These are phyloP conservation scores for Bembecia ichneumoniformis DNA, from an alignment of 2,888 invertebrate genomes.

Conservation along the genomic window DNA sequence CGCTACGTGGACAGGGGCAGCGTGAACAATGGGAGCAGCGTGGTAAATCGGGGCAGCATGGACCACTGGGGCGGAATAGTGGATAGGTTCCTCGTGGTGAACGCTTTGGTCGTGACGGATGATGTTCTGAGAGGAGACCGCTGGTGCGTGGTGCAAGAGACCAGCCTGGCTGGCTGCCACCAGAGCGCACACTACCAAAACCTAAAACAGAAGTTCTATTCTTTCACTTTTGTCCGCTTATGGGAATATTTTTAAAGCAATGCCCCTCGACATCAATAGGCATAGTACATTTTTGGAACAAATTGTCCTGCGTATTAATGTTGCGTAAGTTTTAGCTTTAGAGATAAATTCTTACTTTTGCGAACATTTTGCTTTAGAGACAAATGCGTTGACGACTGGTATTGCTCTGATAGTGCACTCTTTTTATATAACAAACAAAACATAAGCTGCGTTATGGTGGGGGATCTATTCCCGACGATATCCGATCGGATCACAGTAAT, in stretches of 20 bases:
- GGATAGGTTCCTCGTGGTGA: slow-evolving; percentile 45
- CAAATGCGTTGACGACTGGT: slow-evolving; percentile 61
- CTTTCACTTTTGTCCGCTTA: background rate
- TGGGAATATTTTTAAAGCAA: background rate
- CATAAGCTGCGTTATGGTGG: slow-evolving; percentile 41
- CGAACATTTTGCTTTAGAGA: slow-evolving; percentile 64
- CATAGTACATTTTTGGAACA: slow-evolving; percentile 10
- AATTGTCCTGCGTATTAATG: slow-evolving; percentile 23
- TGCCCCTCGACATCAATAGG: background rate
- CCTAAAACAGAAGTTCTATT: slow-evolving; percentile 22
- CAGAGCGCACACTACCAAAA: slow-evolving; percentile 44
- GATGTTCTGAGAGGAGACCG: slow-evolving; percentile 64
- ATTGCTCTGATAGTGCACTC: slow-evolving; percentile 49
- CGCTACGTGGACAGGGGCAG: slow-evolving; percentile 18
- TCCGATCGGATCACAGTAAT: slow-evolving; percentile 66
- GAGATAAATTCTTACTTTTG: slow-evolving; percentile 55
- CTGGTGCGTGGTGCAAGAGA: slow-evolving; percentile 53
- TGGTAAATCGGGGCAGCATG: slow-evolving; percentile 21
- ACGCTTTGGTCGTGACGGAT: slow-evolving; percentile 49
- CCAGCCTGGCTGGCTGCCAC: slow-evolving; percentile 55
- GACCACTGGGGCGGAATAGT: slow-evolving; percentile 28
- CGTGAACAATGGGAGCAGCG: slow-evolving; percentile 18
- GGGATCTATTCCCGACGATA: slow-evolving; percentile 62
- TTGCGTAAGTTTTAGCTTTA: slow-evolving; percentile 28
- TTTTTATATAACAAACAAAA: slow-evolving; percentile 72